These are phyloP conservation scores for Ormyrus rosae DNA, from an alignment of 2,888 invertebrate species.

Conservation along the genomic window DNA sequence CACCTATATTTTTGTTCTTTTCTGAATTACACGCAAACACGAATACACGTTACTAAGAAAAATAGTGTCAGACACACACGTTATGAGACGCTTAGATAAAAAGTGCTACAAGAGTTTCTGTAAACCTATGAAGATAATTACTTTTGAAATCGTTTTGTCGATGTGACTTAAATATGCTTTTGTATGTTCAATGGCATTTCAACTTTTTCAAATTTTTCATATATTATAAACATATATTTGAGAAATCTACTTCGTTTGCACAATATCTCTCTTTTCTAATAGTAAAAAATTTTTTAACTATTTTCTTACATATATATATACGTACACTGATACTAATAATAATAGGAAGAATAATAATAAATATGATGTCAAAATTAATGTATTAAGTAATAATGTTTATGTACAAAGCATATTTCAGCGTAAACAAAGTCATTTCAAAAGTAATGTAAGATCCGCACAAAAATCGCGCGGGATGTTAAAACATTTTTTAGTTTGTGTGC, in stretches of 20 bases:
- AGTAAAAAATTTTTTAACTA: conserved; percentile 28
- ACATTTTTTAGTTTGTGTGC: conserved; percentile 1
- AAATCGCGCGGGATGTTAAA: background rate
- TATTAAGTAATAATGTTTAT: background rate
- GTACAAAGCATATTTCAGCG: conserved; percentile 4
- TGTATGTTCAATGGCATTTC: conserved; percentile 3
- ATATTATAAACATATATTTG: too few species aligned
- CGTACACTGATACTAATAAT: conserved; percentile 7
- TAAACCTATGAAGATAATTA: conserved; percentile 10
- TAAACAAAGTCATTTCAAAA: conserved; percentile 20
- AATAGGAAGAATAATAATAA: background rate
- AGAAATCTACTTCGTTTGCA: background rate
- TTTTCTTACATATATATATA: background rate
- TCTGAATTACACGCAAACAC: conserved; percentile 45
- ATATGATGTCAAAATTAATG: too few species aligned
- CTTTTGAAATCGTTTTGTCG: conserved; percentile 43
- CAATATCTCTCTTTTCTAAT: background rate
- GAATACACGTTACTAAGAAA: conserved; percentile 1
- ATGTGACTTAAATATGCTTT: conserved; percentile 13
- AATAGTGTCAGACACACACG: conserved; percentile 21
- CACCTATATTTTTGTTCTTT: conserved; percentile 44
- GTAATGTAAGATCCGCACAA: conserved; percentile 8
- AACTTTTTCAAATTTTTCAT: background rate
- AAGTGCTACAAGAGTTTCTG: conserved; percentile 10
- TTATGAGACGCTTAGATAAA: conserved; percentile 12